Evolutionary conservation across 2,888 invertebrate genomes (phyloP).

Genomic region (Autographa pulchrina): DNA sequence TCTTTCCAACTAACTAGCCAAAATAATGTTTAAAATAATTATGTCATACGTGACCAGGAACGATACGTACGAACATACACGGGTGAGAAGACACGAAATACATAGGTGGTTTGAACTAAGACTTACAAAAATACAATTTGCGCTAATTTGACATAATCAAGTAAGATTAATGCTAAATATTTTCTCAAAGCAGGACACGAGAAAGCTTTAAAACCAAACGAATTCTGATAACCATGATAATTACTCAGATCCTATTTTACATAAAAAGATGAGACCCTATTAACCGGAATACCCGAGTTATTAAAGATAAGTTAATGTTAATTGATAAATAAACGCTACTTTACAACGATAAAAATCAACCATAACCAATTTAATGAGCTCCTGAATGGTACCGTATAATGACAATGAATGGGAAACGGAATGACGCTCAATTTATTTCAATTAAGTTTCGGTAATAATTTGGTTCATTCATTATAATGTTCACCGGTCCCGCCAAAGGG

Average conservation of each 20-base stretch:
- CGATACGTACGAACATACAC: too few species aligned
- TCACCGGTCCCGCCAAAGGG: conserved; percentile 12
- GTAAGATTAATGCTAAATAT: neutral
- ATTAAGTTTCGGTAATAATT: conserved; percentile 40
- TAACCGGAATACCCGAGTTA: neutral
- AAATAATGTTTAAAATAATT: too few species aligned
- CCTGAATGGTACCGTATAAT: conserved; percentile 28
- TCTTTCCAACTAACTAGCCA: too few species aligned
- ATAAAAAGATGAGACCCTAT: neutral
- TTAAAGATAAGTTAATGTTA: conserved; percentile 19
- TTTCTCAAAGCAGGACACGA: neutral
- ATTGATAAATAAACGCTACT: conserved; percentile 32
- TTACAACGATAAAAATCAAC: conserved; percentile 36
- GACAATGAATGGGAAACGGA: conserved; percentile 47
- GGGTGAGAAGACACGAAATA: too few species aligned
- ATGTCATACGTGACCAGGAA: too few species aligned
- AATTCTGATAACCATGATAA: neutral
- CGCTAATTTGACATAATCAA: neutral
- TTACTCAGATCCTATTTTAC: neutral
- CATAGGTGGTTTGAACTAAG: too few species aligned
- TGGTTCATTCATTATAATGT: conserved; percentile 42
- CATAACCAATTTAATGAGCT: conserved; percentile 28
- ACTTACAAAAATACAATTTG: too few species aligned
- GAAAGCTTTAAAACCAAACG: neutral
- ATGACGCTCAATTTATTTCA: conserved; percentile 48